Base-by-base conservation (phyloP, 2,888 invertebrate species). In the Zeuzera pyrina region DNA sequence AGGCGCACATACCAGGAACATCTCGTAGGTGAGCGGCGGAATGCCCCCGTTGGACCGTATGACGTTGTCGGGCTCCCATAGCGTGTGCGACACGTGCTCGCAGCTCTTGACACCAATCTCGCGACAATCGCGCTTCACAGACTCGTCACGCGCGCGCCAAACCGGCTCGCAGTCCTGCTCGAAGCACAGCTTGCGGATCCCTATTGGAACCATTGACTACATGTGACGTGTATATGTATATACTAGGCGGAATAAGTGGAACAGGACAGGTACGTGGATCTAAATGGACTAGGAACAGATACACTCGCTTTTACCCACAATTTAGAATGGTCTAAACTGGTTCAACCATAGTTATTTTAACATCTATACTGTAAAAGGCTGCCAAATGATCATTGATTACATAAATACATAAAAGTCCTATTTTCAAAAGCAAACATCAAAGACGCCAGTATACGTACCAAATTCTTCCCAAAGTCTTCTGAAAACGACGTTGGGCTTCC, bases 121-220 rank as follows among this genome's bases (percentile, higher is more conserved):
- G 1, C 60, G 54, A 48, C 91, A 90, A 11, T 86, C 57, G 0
- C 42, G 35, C 45, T 85, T 86, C 0, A 90, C 87, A 3, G 66
- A 52, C 12, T 85, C 77, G 57, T 91, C 91, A 1, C 91, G 77
- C 1, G 68, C 62, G 6, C 79, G 84, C 89, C 90, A 91, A 29
- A 89, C 87, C 0, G 91, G 90, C 63, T 91, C 91, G 49, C 90
- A 90, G 50, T 91, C 91, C 61, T 89, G 85, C 52, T 88, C 88
- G 54, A 86, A 87, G 47, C 85, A 85, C 5, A 88, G 52, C 43
- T 67, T 78, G 25, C 70, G 70, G 32, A 87, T 73, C 3, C 83
- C 84, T 83, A 33, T 12, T n/a, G n/a, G n/a, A n/a, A n/a, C n/a
- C n/a, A n/a, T n/a, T n/a, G n/a, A n/a, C n/a, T n/a, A n/a, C n/a